These are phyloP conservation scores for Acleris cristana DNA, from an alignment of 2,888 invertebrate species.

Conservation along the genomic window DNA sequence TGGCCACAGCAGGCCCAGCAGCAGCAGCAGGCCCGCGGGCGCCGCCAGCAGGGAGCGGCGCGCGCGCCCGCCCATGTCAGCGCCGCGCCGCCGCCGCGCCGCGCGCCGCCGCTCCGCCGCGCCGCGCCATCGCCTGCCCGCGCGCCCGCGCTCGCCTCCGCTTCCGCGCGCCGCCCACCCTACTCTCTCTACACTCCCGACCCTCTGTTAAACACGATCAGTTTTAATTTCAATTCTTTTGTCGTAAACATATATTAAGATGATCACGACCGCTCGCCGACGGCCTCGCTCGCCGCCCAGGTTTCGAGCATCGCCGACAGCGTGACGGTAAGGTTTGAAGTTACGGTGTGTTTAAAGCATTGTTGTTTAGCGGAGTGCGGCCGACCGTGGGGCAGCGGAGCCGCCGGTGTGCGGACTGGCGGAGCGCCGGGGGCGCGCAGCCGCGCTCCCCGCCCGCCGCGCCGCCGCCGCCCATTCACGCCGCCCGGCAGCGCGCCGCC, in stretches of 20 bases:
- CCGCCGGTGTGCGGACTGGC: constrained; percentile 84
- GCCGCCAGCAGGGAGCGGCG: constrained; percentile 82
- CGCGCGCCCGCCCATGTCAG: constrained; percentile 82
- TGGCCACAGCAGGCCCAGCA: constrained; percentile 80
- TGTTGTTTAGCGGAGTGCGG: constrained; percentile 82
- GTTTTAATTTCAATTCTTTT: constrained; percentile 68
- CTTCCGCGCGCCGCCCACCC: constrained; percentile 71
- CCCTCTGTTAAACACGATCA: constrained; percentile 72
- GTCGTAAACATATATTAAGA: constrained; percentile 77
- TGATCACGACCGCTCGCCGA: constrained; percentile 75
- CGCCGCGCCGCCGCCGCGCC: constrained; percentile 75
- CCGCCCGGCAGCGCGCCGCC: constrained; percentile 46
- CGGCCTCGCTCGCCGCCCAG: constrained; percentile 77
- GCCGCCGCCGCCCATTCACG: constrained; percentile 64
- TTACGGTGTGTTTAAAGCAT: constrained; percentile 80
- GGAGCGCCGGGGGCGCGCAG: constrained; percentile 61
- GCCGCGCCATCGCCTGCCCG: constrained; percentile 70
- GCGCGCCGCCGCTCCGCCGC: constrained; percentile 72
- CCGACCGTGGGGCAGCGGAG: constrained; percentile 83
- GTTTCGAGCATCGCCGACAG: constrained; percentile 74
- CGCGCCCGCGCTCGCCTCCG: constrained; percentile 67
- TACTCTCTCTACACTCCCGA: constrained; percentile 73
- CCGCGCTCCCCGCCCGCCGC: constrained; percentile 47
- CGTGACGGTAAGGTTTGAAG: constrained; percentile 69
- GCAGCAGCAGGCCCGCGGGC: constrained; percentile 82